Evolutionary conservation across 2,797 vertebrate genomes (phyloP).

Genomic region (Sarcoramphus papa): DNA sequence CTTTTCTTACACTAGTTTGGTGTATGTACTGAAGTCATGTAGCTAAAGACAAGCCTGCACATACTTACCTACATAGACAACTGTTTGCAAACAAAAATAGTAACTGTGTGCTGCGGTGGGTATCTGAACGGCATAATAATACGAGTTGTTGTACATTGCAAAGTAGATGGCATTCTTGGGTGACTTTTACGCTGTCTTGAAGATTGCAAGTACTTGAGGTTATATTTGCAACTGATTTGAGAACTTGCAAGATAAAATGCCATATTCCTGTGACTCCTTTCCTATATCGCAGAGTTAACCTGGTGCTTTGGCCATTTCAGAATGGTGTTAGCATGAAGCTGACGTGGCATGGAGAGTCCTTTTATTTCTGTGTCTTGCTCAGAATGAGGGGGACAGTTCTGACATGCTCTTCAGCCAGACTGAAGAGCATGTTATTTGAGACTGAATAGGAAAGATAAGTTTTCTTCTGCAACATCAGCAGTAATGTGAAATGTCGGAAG

Average conservation of each 20-base stretch:
- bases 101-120: not conserved
- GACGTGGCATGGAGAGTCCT: not conserved
- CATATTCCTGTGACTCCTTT: not conserved
- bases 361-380: not conserved
- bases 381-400: not conserved
- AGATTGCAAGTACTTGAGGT: not conserved
- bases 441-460: not conserved
- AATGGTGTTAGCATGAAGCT: not conserved
- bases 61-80: not conserved
- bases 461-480: not conserved
- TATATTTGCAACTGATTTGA: not conserved
- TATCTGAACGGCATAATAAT: not conserved
- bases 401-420: not conserved
- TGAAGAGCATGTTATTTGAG: not conserved
- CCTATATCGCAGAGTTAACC: not conserved
- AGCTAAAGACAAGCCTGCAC: too few relatives aligned
- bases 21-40: fast-evolving
- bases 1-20: not conserved
- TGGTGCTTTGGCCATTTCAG: not conserved
- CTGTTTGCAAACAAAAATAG: not conserved
- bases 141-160: not conserved
- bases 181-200: not conserved
- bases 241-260: not conserved
- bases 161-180: not conserved
- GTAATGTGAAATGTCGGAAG: not conserved